These are phyloP conservation scores for Heliconius himera DNA, from an alignment of 1,140 invertebrate genomes.

Conservation along the genomic window DNA sequence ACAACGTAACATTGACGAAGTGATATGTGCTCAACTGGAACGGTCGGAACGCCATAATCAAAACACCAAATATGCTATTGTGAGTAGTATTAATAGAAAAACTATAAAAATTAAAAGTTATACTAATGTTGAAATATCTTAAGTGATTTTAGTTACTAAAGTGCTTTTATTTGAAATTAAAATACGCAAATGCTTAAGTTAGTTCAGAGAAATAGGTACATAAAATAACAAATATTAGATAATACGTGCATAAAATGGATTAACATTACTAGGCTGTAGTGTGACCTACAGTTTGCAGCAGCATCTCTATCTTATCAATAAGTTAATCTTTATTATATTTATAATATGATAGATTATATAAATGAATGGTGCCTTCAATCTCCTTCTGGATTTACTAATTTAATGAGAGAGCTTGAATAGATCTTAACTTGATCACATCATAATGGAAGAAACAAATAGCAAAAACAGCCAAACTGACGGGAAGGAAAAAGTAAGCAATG, in stretches of 20 bases:
- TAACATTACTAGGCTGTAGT: background rate
- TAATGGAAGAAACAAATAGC: background rate
- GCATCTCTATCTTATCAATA: slow-evolving; percentile 1
- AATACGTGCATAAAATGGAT: background rate
- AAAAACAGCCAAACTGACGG: background rate
- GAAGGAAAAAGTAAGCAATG: slow-evolving; percentile 6
- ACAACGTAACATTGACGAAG: too few relatives aligned
- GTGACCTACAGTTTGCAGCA: background rate
- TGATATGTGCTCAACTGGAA: too few relatives aligned
- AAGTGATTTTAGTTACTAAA: too few relatives aligned
- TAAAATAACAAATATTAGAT: background rate
- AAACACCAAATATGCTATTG: too few relatives aligned
- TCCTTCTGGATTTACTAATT: background rate
- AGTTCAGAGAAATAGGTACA: background rate
- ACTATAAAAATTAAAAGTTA: too few relatives aligned
- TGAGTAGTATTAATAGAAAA: too few relatives aligned
- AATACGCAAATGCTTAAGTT: too few relatives aligned
- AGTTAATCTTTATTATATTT: slow-evolving; percentile 1
- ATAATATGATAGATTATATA: background rate
- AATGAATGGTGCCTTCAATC: background rate
- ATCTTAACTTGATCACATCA: background rate
- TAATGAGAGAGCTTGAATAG: background rate
- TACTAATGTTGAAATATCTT: too few relatives aligned
- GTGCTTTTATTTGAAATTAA: background rate
- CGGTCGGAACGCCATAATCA: too few relatives aligned